phyloP scores from a whole-genome alignment of 1,140 invertebrate species.

The Pachyrhynchus sulphureomaculatus region DNA sequence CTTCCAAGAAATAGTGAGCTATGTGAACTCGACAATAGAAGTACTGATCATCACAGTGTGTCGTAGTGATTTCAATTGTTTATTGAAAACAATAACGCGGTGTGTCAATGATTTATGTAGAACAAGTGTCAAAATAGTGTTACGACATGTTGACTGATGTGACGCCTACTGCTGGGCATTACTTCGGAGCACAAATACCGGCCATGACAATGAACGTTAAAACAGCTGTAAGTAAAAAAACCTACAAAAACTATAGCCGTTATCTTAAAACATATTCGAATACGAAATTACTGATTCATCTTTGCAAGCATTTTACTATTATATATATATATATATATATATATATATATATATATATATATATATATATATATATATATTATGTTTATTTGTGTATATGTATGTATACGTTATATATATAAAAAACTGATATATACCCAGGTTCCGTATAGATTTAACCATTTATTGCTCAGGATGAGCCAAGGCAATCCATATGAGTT shows the following conservation, averaged over 20 bases:
- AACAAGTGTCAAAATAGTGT: constrained; percentile 17
- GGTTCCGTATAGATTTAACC: too few relatives aligned
- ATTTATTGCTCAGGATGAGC: not conserved
- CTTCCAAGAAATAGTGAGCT: constrained; percentile 50
- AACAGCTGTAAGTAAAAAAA: constrained; percentile 51
- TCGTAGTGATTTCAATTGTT: constrained; percentile 35
- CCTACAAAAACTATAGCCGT: too few relatives aligned
- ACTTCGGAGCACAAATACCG: constrained; percentile 59
- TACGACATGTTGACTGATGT: constrained; percentile 57
- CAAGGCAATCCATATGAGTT: not conserved
- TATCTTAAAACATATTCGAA: too few relatives aligned
- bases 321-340: too few relatives aligned
- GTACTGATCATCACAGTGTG: constrained; percentile 38
- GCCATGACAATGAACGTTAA: constrained; percentile 60
- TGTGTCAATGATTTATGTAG: constrained; percentile 26
- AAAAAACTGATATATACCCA: too few relatives aligned
- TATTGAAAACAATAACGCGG: constrained; percentile 10
- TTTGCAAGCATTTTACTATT: too few relatives aligned
- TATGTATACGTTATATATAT: too few relatives aligned
- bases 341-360: too few relatives aligned
- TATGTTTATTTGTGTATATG: too few relatives aligned
- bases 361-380: too few relatives aligned
- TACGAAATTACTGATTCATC: too few relatives aligned
- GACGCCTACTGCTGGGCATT: constrained; percentile 58
- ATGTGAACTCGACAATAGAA: constrained; percentile 51